Base-by-base conservation (phyloP, 2,797 vertebrate genomes). In the Ispidina picta region DNA sequence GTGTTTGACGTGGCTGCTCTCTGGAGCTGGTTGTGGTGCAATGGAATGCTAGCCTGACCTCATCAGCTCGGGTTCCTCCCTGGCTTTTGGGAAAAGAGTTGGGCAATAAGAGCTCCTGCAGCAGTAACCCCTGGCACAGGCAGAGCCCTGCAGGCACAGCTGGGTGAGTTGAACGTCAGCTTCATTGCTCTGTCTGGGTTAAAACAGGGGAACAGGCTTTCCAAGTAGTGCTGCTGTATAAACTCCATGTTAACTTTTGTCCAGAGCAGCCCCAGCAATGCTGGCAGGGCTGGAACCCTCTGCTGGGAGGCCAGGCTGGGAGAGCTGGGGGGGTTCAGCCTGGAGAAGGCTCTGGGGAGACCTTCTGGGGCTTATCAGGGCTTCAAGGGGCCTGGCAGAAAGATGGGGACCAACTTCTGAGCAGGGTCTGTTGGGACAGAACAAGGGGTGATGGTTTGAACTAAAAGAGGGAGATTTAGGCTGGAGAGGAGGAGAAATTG, bases 1-100 rank as follows among this genome's bases (percentile, higher is more conserved):
- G 23, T 31, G 79, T 83, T 94, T 95, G 92, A 89, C 18, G 6
- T 89, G 87, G 37, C 37, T 37, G 37, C 12, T 78, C 46, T 74
- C 64, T 13, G 55, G 54, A 62, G 73, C 7, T 17, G 23, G 79
- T 83, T 94, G 6, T 89, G 87, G 66, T 25, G 48, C 16, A 55
- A 6, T 6, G 49, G 76, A 94, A 85, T 1, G 6, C 62, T 8
- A 70, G 23, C 76, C 87, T 78, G 72, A 83, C 87, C 69, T 94
- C 94, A 87, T 68, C 91, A 62, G 75, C 83, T 71, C 49, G 26
- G 82, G 13, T 14, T 68, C 82, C 72, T 77, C 83, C 60, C 58
- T 0, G 18, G 56, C 85, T 56, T 49, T 80, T 62, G 87, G 89
- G 72, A 90, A 79, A 85, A 77, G 2, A 48, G 26, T 89, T 95